These are phyloP conservation scores for Mus minutoides DNA, from an alignment of 2,797 vertebrate genomes.

Conservation along the genomic window DNA sequence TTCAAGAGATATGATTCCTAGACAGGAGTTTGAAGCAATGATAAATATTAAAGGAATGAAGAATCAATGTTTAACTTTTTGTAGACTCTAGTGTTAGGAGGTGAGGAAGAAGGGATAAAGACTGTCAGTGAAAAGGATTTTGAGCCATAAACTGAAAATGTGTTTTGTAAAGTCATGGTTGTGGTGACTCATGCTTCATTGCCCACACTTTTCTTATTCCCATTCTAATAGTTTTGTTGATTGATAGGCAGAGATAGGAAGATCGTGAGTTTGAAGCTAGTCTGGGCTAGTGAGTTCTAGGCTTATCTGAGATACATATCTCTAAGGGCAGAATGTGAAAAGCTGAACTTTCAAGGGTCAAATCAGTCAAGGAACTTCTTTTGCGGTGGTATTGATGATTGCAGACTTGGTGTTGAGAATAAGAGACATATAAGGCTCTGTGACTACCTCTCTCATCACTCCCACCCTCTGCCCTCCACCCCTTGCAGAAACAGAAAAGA, in stretches of 20 bases:
- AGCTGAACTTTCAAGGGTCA: background rate
- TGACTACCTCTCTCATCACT: background rate
- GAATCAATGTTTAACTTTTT: background rate
- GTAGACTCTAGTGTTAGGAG: background rate
- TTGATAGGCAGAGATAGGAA: background rate
- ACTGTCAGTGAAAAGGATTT: background rate
- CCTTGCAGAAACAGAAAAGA: background rate
- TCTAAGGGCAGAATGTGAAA: background rate
- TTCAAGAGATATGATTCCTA: constrained; percentile 4
- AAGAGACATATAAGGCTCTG: background rate
- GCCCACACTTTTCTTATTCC: background rate
- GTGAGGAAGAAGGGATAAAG: background rate
- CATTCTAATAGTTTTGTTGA: background rate
- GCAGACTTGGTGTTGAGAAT: background rate
- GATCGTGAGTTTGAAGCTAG: background rate
- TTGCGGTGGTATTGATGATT: background rate
- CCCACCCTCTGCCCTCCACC: too few relatives aligned
- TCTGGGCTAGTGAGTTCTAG: background rate
- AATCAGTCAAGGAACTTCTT: background rate
- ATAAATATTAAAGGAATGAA: background rate
- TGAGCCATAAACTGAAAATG: background rate
- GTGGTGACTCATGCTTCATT: background rate
- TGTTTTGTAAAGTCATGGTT: background rate
- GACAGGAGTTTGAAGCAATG: background rate
- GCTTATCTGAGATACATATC: background rate